Percentiles rank a stretch among this genome's conserved stretches.
phyloP scores from a whole-genome alignment of 2,113 vertebrate genomes.

The Speoplatyrhinus poulsoni region DNA sequence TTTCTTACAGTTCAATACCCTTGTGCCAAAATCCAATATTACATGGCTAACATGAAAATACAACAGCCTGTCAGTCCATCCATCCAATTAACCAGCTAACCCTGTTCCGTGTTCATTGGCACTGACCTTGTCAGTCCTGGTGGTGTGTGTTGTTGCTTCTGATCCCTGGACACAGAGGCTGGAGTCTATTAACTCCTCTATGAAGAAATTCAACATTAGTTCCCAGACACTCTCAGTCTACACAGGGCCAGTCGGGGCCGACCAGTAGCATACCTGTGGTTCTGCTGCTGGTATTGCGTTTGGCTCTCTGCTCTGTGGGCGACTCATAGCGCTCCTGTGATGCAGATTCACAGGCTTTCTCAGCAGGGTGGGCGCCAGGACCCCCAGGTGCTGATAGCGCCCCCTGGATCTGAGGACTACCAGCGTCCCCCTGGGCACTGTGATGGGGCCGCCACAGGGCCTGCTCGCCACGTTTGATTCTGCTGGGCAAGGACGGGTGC shows the following conservation, averaged over 20 bases:
- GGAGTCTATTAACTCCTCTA: conserved; percentile 73
- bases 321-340: conserved; percentile 13
- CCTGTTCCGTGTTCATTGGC: conserved; percentile 1
- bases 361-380: too few species aligned
- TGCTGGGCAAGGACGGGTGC: conserved; percentile 45
- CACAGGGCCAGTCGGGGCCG: background rate
- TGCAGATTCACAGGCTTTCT: too few species aligned
- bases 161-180: conserved; percentile 71
- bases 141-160: conserved; percentile 62
- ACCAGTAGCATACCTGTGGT: conserved; percentile 63
- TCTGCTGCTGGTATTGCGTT: conserved; percentile 63
- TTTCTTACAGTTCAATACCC: conserved; percentile 33
- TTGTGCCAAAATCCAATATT: conserved; percentile 27
- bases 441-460: too few species aligned
- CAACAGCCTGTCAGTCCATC: conserved; percentile 5
- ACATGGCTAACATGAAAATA: too few species aligned
- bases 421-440: too few species aligned
- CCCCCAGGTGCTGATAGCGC: too few species aligned
- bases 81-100: conserved; percentile 22
- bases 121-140: conserved; percentile 77
- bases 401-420: too few species aligned
- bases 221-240: background rate
- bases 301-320: conserved; percentile 47
- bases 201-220: conserved; percentile 28
- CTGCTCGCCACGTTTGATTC: background rate